These are phyloP conservation scores for Catharus bicknelli DNA, from an alignment of 2,113 vertebrate species.

Conservation along the genomic window DNA sequence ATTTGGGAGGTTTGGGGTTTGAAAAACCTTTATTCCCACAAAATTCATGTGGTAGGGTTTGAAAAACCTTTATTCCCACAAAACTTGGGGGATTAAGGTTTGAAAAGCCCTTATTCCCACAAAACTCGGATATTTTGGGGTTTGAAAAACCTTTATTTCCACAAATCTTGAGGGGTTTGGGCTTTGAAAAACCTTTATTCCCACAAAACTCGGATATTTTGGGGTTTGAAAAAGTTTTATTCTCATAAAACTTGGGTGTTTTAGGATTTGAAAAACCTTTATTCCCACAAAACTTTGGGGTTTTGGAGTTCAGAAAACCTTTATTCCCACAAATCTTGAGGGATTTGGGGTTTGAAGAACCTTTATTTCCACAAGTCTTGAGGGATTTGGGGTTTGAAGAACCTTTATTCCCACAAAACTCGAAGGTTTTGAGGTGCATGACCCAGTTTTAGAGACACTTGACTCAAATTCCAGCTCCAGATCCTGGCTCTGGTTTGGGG, in stretches of 20 bases:
- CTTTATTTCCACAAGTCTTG: neutral
- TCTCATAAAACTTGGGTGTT: no score
- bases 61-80: neutral
- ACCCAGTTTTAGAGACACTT: neutral
- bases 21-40: neutral
- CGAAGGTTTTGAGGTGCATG: neutral
- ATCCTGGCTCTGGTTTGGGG: neutral
- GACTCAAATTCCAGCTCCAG: neutral
- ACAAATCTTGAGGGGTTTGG: rapidly evolving
- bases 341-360: neutral
- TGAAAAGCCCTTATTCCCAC: rapidly evolving
- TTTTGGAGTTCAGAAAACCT: no score
- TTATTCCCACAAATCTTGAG: no score
- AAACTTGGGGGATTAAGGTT: neutral
- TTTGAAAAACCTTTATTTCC: neutral
- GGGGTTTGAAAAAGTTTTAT: no score
- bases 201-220: no score
- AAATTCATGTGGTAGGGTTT: no score
- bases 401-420: neutral
- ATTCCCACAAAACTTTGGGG: no score
- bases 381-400: neutral
- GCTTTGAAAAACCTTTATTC: neutral
- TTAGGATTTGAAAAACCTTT: no score
- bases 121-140: neutral
- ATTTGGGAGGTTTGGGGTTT: no score